phyloP scores from a whole-genome alignment of 2,888 invertebrate species.

The Neoitamus cyanurus region DNA sequence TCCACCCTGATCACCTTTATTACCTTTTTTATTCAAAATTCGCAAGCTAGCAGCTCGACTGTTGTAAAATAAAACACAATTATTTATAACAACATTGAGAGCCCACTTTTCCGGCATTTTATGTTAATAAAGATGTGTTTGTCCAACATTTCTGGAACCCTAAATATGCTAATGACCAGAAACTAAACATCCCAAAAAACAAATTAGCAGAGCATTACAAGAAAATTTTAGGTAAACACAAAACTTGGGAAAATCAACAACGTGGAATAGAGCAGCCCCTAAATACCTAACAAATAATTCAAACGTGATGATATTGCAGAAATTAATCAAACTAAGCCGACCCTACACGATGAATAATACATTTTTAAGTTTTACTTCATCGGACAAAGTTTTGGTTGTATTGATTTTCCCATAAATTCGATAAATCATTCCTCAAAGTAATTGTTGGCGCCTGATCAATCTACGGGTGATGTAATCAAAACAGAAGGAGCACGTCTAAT shows the following conservation, averaged over 20 bases:
- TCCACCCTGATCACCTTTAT: too few relatives aligned
- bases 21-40: too few relatives aligned
- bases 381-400: neutral
- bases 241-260: neutral
- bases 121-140: too few relatives aligned
- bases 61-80: too few relatives aligned
- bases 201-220: neutral
- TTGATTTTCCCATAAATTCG: neutral
- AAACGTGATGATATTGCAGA: neutral
- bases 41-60: too few relatives aligned
- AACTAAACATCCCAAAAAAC: neutral
- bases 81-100: too few relatives aligned
- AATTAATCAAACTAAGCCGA: neutral
- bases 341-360: neutral
- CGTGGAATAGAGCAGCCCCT: neutral
- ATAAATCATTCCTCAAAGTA: neutral
- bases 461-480: neutral
- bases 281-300: neutral
- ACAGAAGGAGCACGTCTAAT: neutral
- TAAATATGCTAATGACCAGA: neutral
- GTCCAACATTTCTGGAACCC: too few relatives aligned
- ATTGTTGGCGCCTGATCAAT: neutral
- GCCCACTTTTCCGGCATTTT: too few relatives aligned
- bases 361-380: neutral
- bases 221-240: neutral